Evolutionary conservation across 1,140 invertebrate species (phyloP), one percentile per base, ranked within the genome.

Genomic region (Bombus ignitus): DNA sequence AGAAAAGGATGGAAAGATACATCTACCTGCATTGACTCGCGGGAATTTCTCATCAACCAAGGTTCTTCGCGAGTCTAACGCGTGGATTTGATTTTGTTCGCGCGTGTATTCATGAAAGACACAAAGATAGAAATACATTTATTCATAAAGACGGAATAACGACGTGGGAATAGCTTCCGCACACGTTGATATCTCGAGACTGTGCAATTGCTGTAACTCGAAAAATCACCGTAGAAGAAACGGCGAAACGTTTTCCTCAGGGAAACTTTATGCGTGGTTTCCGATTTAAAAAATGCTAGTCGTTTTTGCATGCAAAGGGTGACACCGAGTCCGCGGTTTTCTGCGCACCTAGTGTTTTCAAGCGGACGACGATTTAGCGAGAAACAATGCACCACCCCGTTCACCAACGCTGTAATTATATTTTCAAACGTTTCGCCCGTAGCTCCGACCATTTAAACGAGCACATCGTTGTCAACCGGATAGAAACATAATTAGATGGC

Each of bases 71-170:
- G 37, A 65, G 44, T 47, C 79, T 59, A 57, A 8, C 42, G 53
- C 72, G 65, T 12, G 39, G 47, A n/a, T 73, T 78, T 72, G 88
- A 90, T 87, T 62, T 53, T 28, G 39, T 44, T 4, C 65, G 57
- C 74, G 68, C 81, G 83, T 81, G 85, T 89, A 81, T 87, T 81
- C 85, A 71, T 82, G 79, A 78, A 85, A 68, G 74, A 81, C 65
- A 85, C 78, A 82, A 82, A 82, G 78, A 15, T 73, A 57, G 65
- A 81, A 81, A 89, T 89, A 78, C 88, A 89, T 90, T 90, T 90
- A 90, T 90, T 90, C 89, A 85, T 87, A 90, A 87, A 89, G 73
- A 70, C 32, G 59, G 13, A 65, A 47, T 53, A 28, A 32, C 47
- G 59, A 37, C 68, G 57, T 68, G 70, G 44, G 47, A 85, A 39